Evolutionary conservation across 2,113 vertebrate genomes (phyloP).

Genomic region (Anoplopoma fimbria): DNA sequence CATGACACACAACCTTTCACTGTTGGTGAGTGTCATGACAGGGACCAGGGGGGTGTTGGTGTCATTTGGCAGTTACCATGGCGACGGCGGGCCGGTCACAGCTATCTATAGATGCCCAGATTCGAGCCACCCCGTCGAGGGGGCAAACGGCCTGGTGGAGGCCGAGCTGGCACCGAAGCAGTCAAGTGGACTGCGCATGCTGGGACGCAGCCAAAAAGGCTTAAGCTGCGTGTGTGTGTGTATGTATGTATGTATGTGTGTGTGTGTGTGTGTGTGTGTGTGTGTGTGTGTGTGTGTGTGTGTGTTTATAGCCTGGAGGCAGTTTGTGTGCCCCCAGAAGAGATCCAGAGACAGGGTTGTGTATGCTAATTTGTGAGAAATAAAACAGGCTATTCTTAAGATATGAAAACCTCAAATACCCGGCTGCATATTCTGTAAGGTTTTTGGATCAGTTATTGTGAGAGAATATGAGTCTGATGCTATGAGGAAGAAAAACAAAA

Average conservation of each 20-base stretch:
- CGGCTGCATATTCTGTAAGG: neutral
- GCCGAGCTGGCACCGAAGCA: constrained; percentile 19
- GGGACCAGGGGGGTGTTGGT: neutral
- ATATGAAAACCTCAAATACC: constrained; percentile 31
- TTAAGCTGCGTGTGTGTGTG: constrained; percentile 38
- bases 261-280: constrained; percentile 17
- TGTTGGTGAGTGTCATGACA: constrained; percentile 23
- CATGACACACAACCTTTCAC: constrained; percentile 66
- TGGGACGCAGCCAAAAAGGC: constrained; percentile 52
- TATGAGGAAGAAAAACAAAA: neutral
- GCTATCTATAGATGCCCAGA: constrained; percentile 60
- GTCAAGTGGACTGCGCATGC: constrained; percentile 33
- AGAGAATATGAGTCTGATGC: neutral
- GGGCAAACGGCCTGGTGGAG: constrained; percentile 60
- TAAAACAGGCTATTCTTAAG: constrained; percentile 17
- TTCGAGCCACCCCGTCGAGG: constrained; percentile 35
- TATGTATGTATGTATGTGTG: constrained; percentile 15
- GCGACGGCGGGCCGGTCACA: constrained; percentile 32
- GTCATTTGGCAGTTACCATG: constrained; percentile 66
- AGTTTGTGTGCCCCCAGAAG: neutral
- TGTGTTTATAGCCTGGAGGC: constrained; percentile 24
- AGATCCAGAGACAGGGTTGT: constrained; percentile 26
- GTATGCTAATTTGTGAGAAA: constrained; percentile 23
- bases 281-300: constrained; percentile 21
- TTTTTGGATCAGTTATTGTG: neutral